Base-by-base conservation (phyloP, 2,888 invertebrate species). In the Epirrita christyi region DNA sequence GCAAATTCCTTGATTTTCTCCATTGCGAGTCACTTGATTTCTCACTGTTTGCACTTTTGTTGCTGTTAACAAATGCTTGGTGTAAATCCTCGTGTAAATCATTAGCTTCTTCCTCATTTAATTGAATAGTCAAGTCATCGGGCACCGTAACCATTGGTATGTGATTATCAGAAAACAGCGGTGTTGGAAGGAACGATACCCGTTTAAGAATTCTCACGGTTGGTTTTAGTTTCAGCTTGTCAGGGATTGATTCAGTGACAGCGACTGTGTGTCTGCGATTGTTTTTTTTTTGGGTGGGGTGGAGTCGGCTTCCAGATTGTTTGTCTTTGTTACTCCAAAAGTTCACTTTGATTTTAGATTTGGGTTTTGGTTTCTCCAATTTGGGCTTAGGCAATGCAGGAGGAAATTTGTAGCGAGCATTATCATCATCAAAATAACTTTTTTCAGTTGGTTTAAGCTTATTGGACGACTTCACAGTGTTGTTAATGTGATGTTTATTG, bases 61-160 rank as follows among this genome's bases (percentile, higher is more conserved):
- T 61, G 61, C 68, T 78, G 61, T 84, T 83, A 3, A 82, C 78
- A 78, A 81, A 80, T 46, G 79, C 84, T 58, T 78, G 71, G 64
- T 88, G 86, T 36, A 90, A 76, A 70, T 89, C 89, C 59, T 85
- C 83, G 27, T 82, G 76, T 21, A 91, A 72, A 63, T 85, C 86
- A 79, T 88, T 85, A 1, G 83, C 90, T 69, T 92, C 90, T 73
- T 90, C 88, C 55, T 90, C 88, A 76, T 90, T 91, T n/a, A 92
- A 70, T 28, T 91, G 88, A 60, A 92, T 89, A n/a, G 92, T 89
- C 48, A 92, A 80, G 68, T 92, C 92, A 80, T 92, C 92, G 0
- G 92, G 92, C 2, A 92, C 92, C 0, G 92, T 88, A 0, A 92
- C 88, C 92, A 92, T 92, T 0, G 92, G 92, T 37, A 87, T 78